These are phyloP conservation scores for Barnardius zonarius DNA, from an alignment of 2,113 vertebrate species.

Conservation along the genomic window DNA sequence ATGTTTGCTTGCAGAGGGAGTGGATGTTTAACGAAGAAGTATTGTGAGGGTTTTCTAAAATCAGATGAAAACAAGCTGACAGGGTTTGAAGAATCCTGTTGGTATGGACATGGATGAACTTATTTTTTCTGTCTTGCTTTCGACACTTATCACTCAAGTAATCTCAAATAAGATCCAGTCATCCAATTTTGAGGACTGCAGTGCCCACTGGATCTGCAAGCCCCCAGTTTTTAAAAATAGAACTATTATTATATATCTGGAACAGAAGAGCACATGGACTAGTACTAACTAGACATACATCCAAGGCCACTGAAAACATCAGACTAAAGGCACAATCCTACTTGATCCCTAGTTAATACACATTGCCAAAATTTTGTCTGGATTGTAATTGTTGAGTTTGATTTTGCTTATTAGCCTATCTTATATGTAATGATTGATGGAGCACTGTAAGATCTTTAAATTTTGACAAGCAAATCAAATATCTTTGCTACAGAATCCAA, in stretches of 20 bases:
- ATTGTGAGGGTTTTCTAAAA: neutral
- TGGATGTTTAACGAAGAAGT: neutral
- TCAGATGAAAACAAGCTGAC: neutral
- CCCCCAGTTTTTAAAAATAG: neutral
- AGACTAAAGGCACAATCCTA: neutral
- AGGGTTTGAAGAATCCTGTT: neutral
- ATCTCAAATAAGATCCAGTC: neutral
- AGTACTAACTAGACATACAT: neutral
- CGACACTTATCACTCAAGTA: neutral
- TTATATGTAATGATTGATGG: conserved; percentile 26
- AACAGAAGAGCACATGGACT: neutral
- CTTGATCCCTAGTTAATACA: neutral
- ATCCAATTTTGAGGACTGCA: neutral
- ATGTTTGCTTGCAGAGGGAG: neutral
- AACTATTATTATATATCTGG: neutral
- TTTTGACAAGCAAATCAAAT: conserved; percentile 64
- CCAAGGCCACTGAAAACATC: neutral
- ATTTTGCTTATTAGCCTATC: neutral
- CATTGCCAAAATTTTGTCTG: neutral
- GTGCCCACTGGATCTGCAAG: neutral
- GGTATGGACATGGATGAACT: neutral
- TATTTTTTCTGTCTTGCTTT: neutral
- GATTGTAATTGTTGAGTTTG: neutral
- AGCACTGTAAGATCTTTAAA: conserved; percentile 37
- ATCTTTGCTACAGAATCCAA: conserved; percentile 53